A percentile compares a stretch with the other conserved stretches of the same genome.
Evolutionary conservation across 2,888 invertebrate genomes (phyloP).

Genomic region (Hofmannophila pseudospretella): DNA sequence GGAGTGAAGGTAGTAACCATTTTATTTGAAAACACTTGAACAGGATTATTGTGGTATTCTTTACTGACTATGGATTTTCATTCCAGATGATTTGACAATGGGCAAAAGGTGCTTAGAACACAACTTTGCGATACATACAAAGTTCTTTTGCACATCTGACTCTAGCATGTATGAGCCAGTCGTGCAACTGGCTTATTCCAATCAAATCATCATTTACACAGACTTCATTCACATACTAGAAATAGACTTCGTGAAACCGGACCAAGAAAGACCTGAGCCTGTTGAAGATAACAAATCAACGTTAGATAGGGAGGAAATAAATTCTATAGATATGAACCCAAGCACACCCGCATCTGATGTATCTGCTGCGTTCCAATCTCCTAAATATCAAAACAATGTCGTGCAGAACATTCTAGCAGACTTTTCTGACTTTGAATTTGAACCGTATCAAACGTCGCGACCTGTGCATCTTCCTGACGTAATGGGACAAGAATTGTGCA

Average conservation of each 20-base stretch:
- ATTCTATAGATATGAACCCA: conserved; percentile 53
- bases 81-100: conserved; percentile 68
- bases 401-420: conserved; percentile 80
- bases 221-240: conserved; percentile 91
- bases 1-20: conserved; percentile 63
- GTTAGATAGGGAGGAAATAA: conserved; percentile 54
- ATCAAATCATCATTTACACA: conserved; percentile 89
- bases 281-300: conserved; percentile 51
- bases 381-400: conserved; percentile 73
- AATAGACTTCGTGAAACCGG: conserved; percentile 72
- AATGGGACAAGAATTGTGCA: conserved; percentile 68
- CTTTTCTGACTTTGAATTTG: conserved; percentile 80
- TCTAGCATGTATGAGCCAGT: conserved; percentile 86
- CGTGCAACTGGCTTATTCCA: conserved; percentile 82
- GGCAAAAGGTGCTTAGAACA: conserved; percentile 89
- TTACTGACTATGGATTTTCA: too few relatives aligned
- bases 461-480: conserved; percentile 66
- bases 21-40: too few relatives aligned
- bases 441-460: conserved; percentile 60
- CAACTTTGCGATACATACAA: conserved; percentile 94
- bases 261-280: conserved; percentile 46
- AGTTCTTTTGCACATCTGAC: conserved; percentile 92
- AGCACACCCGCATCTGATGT: conserved; percentile 58
- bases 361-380: conserved; percentile 61
- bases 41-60: too few relatives aligned